Evolutionary conservation across 2,113 vertebrate genomes (phyloP).

Genomic region (Elachura formosa): DNA sequence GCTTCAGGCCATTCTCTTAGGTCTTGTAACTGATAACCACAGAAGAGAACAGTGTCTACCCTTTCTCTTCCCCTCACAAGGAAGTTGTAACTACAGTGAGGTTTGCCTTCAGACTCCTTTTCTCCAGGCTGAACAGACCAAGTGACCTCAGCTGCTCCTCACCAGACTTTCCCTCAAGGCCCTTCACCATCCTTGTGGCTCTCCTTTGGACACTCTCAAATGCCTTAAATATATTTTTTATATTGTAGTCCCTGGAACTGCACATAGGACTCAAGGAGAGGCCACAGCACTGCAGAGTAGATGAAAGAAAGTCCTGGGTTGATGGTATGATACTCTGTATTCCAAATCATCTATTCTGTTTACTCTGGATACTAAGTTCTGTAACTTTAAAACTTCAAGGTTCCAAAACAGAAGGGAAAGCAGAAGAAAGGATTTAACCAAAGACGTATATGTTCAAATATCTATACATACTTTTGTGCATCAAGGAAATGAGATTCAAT

Average conservation of each 20-base stretch:
- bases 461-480: background rate
- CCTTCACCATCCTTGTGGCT: background rate
- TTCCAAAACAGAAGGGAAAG: too few relatives aligned
- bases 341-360: too few relatives aligned
- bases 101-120: background rate
- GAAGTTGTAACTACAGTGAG: rapidly evolving
- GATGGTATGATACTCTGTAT: too few relatives aligned
- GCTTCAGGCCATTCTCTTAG: rapidly evolving
- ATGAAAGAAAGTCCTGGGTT: too few relatives aligned
- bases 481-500: background rate
- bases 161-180: rapidly evolving
- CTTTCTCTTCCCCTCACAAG: rapidly evolving
- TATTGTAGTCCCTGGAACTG: background rate
- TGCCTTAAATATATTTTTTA: background rate
- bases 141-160: background rate
- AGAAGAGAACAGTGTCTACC: background rate
- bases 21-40: background rate
- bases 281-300: background rate
- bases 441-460: background rate
- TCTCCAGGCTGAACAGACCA: background rate
- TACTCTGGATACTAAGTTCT: too few relatives aligned
- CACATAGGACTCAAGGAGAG: background rate
- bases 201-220: background rate
- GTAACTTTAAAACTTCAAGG: too few relatives aligned
- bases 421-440: background rate